phyloP scores from a whole-genome alignment of 2,888 invertebrate species.

The Thera britannica region DNA sequence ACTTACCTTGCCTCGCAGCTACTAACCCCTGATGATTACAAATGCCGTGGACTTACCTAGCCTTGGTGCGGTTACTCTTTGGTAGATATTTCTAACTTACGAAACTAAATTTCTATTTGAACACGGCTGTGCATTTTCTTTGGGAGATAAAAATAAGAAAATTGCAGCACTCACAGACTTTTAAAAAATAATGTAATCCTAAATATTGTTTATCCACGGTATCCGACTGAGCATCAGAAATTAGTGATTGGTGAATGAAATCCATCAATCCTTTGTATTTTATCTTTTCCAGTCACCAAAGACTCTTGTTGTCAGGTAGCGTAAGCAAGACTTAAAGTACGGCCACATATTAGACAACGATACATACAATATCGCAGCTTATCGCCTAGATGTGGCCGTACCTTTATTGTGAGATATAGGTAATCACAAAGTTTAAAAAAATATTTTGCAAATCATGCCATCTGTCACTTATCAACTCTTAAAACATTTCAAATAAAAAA shows the following conservation, averaged over 20 bases:
- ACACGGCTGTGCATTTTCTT: background rate
- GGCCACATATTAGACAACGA: no score
- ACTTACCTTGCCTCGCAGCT: constrained; percentile 34
- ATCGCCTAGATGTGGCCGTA: no score
- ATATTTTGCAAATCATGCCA: background rate
- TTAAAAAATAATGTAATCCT: no score
- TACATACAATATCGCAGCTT: no score
- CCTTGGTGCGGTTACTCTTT: constrained; percentile 2
- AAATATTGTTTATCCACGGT: no score
- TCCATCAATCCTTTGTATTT: no score
- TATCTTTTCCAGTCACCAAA: no score
- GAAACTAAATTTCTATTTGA: background rate
- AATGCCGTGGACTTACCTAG: constrained; percentile 10
- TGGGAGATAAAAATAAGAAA: background rate
- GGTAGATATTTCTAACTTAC: constrained; percentile 8
- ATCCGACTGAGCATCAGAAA: background rate
- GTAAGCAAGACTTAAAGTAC: no score
- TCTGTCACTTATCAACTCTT: constrained; percentile 4
- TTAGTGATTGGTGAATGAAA: no score
- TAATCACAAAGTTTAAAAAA: background rate
- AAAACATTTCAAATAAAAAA: constrained; percentile 20
- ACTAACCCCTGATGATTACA: constrained; percentile 8
- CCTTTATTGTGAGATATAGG: no score
- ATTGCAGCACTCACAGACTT: no score
- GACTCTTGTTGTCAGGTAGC: no score